Conservation (phyloP, 2,113 vertebrate species). For the Euleptes europaea region DNA sequence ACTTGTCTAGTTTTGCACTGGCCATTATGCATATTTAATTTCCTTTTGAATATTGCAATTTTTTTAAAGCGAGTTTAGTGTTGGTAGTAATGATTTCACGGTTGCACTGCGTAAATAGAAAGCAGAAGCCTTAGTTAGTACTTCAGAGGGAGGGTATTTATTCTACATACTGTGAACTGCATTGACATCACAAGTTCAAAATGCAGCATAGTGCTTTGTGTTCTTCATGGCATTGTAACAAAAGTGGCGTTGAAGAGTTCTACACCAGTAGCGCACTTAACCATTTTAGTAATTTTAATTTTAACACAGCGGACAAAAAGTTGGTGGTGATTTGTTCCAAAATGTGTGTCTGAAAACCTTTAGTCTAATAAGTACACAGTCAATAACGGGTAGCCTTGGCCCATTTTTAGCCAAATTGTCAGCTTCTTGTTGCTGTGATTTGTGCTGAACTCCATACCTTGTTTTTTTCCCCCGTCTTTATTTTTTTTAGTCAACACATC, state of each 20-base stretch:
- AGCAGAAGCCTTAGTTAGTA: conserved; percentile 61
- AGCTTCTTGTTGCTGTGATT: conserved; percentile 79
- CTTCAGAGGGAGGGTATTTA: conserved; percentile 77
- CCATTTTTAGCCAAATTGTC: conserved; percentile 72
- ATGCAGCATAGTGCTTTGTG: conserved; percentile 59
- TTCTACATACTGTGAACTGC: conserved; percentile 80
- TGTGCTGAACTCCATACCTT: conserved; percentile 74
- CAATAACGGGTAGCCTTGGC: conserved; percentile 74
- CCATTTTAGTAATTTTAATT: conserved; percentile 58
- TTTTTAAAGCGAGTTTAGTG: conserved; percentile 52
- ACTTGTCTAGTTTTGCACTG: conserved; percentile 64
- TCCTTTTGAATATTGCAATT: conserved; percentile 64
- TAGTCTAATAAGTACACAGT: conserved; percentile 68
- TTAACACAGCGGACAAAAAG: conserved; percentile 72
- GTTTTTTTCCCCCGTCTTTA: conserved; percentile 42
- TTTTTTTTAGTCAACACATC: conserved; percentile 61
- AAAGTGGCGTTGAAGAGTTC: conserved; percentile 75
- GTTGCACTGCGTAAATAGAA: conserved; percentile 66
- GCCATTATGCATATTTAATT: conserved; percentile 57
- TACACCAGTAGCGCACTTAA: conserved; percentile 64
- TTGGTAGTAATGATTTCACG: conserved; percentile 70
- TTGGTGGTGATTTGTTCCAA: conserved; percentile 51
- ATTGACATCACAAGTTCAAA: conserved; percentile 65
- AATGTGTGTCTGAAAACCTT: conserved; percentile 44
- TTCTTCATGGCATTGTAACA: conserved; percentile 62